These are phyloP conservation scores for Onthophagus taurus DNA, from an alignment of 1,140 invertebrate species.

Conservation along the genomic window DNA sequence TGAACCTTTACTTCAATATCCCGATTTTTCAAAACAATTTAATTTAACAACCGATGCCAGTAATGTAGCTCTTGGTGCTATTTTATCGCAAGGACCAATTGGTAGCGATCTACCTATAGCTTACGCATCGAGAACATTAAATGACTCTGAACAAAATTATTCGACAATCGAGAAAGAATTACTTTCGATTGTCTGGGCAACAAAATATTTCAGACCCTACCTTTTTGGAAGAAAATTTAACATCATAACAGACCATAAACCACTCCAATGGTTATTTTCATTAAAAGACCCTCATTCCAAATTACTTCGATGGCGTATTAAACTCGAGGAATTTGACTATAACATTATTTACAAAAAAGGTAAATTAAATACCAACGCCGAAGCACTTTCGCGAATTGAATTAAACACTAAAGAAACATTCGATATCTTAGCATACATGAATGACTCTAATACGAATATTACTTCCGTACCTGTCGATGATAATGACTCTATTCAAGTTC, in stretches of 20 bases:
- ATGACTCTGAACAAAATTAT: slow-evolving; percentile 11
- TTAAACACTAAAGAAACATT: no score
- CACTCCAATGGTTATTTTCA: slow-evolving; percentile 14
- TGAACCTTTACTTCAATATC: slow-evolving; percentile 18
- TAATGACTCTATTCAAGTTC: no score
- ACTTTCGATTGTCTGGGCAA: slow-evolving; percentile 14
- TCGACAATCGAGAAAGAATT: slow-evolving; percentile 15
- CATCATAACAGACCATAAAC: slow-evolving; percentile 16
- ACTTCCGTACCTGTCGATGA: no score
- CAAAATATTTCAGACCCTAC: slow-evolving; percentile 15
- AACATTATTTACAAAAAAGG: slow-evolving; percentile 13
- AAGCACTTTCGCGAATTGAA: slow-evolving; percentile 20
- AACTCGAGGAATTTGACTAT: slow-evolving; percentile 14
- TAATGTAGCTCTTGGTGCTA: slow-evolving; percentile 27
- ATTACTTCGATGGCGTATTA: slow-evolving; percentile 14
- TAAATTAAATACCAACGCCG: slow-evolving; percentile 16
- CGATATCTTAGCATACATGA: no score
- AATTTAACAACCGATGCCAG: slow-evolving; percentile 31
- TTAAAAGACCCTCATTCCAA: slow-evolving; percentile 19
- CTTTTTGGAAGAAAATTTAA: slow-evolving; percentile 13
- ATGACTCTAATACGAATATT: no score
- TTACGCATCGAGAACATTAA: slow-evolving; percentile 10
- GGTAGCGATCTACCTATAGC: slow-evolving; percentile 20
- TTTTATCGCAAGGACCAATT: slow-evolving; percentile 25
- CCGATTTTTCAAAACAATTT: slow-evolving; percentile 30